These are phyloP conservation scores for Perca flavescens DNA, from an alignment of 2,113 vertebrate species.

Conservation along the genomic window DNA sequence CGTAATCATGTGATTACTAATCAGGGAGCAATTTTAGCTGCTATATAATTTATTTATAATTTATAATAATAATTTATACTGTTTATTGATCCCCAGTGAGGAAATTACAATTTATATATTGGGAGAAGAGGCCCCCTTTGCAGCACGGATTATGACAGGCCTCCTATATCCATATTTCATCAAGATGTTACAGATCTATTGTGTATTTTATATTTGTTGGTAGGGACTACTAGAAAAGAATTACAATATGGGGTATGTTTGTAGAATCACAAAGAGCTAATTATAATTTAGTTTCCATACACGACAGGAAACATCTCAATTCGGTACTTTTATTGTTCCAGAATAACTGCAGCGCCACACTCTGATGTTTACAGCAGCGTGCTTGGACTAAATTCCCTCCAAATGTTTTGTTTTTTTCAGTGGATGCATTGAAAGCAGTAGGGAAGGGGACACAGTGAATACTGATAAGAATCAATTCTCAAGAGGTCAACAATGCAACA, in stretches of 20 bases:
- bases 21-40: constrained; percentile 28
- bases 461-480: constrained; percentile 34
- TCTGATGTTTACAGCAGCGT: neutral
- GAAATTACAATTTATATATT: neutral
- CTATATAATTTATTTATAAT: neutral
- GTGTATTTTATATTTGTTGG: constrained; percentile 9
- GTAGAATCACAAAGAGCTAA: constrained; percentile 15
- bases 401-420: neutral
- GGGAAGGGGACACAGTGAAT: constrained; percentile 6
- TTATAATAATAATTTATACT: too few species aligned
- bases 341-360: constrained; percentile 7
- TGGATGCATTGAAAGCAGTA: constrained; percentile 22
- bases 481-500: constrained; percentile 32
- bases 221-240: neutral
- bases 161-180: constrained; percentile 29
- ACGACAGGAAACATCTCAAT: constrained; percentile 26
- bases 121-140: neutral
- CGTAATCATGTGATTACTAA: constrained; percentile 35
- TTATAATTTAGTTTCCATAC: constrained; percentile 26
- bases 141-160: constrained; percentile 9
- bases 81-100: too few species aligned
- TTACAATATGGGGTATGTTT: neutral
- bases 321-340: constrained; percentile 11
- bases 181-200: constrained; percentile 9
- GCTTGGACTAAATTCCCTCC: neutral